Conservation (phyloP, 2,888 invertebrate species). For the Watsonalla binaria region DNA sequence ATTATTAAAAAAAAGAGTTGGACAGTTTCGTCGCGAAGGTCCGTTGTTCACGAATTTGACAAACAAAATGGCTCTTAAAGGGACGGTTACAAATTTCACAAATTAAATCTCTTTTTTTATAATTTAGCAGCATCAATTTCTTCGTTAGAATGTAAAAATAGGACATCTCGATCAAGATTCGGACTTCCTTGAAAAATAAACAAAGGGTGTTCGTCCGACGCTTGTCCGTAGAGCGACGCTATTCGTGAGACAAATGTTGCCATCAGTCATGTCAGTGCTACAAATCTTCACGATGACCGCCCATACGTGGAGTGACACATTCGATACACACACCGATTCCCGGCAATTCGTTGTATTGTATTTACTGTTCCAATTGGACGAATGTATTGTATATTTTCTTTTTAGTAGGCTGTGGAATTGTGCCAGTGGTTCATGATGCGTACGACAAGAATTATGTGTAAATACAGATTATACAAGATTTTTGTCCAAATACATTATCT, state of each 20-base stretch:
- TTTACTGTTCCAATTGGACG: background rate
- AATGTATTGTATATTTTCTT: background rate
- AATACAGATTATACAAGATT: no score
- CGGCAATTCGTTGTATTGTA: constrained; percentile 1
- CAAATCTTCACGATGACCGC: constrained; percentile 7
- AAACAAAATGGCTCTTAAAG: no score
- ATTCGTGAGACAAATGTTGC: constrained; percentile 4
- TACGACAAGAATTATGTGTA: no score
- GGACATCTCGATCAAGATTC: background rate
- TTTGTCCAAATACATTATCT: no score
- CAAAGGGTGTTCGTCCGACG: background rate
- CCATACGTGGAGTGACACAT: constrained; percentile 9
- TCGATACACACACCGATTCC: constrained; percentile 15
- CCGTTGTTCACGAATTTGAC: no score
- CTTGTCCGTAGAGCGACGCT: background rate
- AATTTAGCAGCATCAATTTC: no score
- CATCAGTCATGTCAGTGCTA: constrained; percentile 12
- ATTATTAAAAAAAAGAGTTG: no score
- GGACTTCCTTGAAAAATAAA: background rate
- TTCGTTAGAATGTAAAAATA: no score
- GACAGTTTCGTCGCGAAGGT: no score
- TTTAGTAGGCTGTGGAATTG: background rate
- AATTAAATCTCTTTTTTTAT: no score
- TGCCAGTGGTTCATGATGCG: no score
- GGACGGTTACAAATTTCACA: no score